Evolutionary conservation across 2,797 vertebrate species (phyloP).

Genomic region (Thamnophis elegans): DNA sequence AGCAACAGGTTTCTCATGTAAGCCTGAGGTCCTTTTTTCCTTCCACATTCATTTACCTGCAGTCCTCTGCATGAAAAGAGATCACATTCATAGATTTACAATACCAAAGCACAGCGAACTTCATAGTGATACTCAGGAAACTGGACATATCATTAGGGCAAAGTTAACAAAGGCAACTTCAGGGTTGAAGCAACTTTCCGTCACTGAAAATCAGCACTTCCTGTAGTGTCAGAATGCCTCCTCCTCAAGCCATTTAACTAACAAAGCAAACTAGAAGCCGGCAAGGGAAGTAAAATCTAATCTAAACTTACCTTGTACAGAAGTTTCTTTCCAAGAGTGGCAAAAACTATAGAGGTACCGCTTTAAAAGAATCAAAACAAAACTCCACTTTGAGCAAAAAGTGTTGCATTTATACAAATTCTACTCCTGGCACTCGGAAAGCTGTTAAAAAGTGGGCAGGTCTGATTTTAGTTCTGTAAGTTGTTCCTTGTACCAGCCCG

Average conservation of each 20-base stretch:
- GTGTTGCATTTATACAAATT: conserved; percentile 43
- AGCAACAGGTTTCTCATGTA: neutral
- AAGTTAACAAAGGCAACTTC: neutral
- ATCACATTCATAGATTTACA: neutral
- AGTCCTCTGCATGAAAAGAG: neutral
- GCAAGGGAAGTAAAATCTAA: conserved; percentile 39
- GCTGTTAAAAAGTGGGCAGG: conserved; percentile 36
- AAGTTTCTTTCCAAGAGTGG: neutral
- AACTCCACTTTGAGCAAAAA: conserved; percentile 10
- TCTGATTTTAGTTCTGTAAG: conserved; percentile 48
- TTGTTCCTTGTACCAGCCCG: conserved; percentile 51
- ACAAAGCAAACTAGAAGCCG: conserved; percentile 46
- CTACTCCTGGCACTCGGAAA: conserved; percentile 35
- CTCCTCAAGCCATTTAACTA: conserved; percentile 13
- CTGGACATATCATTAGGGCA: neutral
- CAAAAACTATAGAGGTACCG: neutral
- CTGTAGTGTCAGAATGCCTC: conserved; percentile 40
- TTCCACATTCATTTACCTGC: neutral
- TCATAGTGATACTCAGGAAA: conserved; percentile 9
- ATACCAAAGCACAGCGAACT: neutral
- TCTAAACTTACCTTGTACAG: conserved; percentile 7
- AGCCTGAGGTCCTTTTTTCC: neutral
- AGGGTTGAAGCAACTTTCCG: neutral
- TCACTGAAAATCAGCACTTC: neutral
- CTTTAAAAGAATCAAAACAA: neutral